These are phyloP conservation scores for Strix aluco DNA, from an alignment of 2,113 vertebrate genomes.

Conservation along the genomic window DNA sequence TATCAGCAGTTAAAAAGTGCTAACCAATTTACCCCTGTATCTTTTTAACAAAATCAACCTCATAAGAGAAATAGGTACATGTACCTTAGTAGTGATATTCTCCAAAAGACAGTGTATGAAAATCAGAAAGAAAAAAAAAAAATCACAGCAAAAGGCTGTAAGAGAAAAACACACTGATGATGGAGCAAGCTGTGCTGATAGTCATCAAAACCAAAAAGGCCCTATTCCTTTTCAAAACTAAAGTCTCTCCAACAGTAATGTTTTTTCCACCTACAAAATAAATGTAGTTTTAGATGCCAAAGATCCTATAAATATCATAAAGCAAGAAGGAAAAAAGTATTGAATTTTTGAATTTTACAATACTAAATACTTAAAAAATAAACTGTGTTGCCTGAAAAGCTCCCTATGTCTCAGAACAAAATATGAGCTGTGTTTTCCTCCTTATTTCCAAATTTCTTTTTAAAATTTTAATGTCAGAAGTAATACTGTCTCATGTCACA, in stretches of 20 bases:
- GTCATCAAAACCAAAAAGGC: not conserved
- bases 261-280: not conserved
- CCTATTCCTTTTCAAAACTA: not conserved
- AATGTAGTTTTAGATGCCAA: not conserved
- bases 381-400: not conserved
- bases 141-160: not conserved
- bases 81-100: not conserved
- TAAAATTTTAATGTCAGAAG: not conserved
- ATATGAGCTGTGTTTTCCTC: not conserved
- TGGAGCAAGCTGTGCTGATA: not conserved
- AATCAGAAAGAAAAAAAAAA: not conserved
- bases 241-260: not conserved
- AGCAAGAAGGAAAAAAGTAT: not conserved
- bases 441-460: not conserved
- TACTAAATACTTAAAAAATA: not conserved
- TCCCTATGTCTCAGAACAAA: not conserved
- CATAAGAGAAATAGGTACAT: not conserved
- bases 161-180: not conserved
- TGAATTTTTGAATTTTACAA: not conserved
- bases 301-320: not conserved
- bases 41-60: not conserved
- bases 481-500: not conserved
- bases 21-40: not conserved
- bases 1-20: not conserved
- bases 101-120: not conserved